Percentiles rank a stretch among this genome's conserved stretches.
Evolutionary conservation across 1,140 invertebrate species (phyloP).

Genomic region (Nymphalis io): DNA sequence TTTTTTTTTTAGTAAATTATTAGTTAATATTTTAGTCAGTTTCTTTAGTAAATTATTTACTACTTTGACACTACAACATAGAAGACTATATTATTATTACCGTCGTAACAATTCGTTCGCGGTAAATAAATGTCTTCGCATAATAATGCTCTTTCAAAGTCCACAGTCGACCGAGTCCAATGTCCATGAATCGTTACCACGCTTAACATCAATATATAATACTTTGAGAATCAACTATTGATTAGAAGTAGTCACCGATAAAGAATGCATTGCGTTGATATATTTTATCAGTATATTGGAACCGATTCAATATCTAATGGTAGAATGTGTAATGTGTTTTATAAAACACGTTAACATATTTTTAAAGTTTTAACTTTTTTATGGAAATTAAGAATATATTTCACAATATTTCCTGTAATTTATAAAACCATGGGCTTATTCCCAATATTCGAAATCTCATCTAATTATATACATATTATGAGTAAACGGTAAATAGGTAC

Average conservation of each 20-base stretch:
- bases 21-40: too few species aligned
- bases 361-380: too few species aligned
- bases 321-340: background rate
- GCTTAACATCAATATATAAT: conserved; percentile 7
- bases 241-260: conserved; percentile 7
- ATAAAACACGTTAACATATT: too few species aligned
- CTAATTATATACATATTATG: too few species aligned
- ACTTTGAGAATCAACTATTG: background rate
- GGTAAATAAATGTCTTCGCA: background rate
- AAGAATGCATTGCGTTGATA: background rate
- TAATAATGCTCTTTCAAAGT: conserved; percentile 2
- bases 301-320: background rate
- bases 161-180: background rate
- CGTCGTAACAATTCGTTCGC: background rate
- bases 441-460: too few species aligned
- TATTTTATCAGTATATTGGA: conserved; percentile 6
- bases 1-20: too few species aligned
- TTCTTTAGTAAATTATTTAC: too few species aligned
- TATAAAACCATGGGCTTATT: too few species aligned
- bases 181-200: conserved; percentile 6
- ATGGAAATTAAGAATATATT: too few species aligned
- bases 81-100: background rate
- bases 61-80: too few species aligned
- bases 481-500: too few species aligned
- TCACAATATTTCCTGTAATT: too few species aligned